These are phyloP conservation scores for Lapara coniferarum DNA, from an alignment of 2,888 invertebrate species.

Conservation along the genomic window DNA sequence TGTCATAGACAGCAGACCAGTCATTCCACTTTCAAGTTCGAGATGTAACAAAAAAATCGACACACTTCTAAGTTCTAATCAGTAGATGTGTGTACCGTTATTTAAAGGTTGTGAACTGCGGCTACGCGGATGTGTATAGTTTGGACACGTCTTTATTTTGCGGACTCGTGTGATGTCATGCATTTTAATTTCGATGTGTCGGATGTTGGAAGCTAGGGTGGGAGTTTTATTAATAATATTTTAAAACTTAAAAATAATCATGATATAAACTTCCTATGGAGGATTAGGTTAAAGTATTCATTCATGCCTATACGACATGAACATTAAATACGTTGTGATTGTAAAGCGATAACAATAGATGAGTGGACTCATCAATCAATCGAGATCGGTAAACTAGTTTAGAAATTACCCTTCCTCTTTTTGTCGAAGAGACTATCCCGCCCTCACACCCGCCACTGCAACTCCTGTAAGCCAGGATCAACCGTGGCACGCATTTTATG, in stretches of 20 bases:
- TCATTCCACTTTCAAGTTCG: constrained; percentile 23
- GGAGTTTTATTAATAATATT: background rate
- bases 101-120: background rate
- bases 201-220: background rate
- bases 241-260: background rate
- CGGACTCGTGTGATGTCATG: constrained; percentile 6
- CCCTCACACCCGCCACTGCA: too few species aligned
- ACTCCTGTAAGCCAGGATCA: too few species aligned
- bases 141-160: constrained; percentile 9
- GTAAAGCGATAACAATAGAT: too few species aligned
- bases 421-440: too few species aligned
- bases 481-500: too few species aligned
- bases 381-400: too few species aligned
- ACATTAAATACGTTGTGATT: too few species aligned
- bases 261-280: too few species aligned
- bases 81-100: constrained; percentile 23
- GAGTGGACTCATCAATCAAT: too few species aligned
- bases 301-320: too few species aligned
- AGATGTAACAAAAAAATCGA: constrained; percentile 24
- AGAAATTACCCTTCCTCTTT: too few species aligned
- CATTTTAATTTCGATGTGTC: constrained; percentile 3
- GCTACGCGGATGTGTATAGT: background rate
- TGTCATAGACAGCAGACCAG: background rate
- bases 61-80: constrained; percentile 32
- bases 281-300: too few species aligned